phyloP scores from a whole-genome alignment of 2,113 vertebrate species.

The Antennarius striatus region DNA sequence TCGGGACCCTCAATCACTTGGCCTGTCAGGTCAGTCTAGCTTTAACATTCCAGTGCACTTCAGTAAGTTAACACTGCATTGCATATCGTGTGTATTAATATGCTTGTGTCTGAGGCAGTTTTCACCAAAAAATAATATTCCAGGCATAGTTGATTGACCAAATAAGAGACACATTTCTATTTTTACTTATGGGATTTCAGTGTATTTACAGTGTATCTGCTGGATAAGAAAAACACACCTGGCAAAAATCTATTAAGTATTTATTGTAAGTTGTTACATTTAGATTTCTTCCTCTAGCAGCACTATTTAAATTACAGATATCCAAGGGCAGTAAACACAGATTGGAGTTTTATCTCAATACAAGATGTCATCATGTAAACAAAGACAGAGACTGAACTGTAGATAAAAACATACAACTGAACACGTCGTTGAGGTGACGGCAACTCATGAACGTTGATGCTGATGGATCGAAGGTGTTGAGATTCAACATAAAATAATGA shows the following conservation, averaged over 20 bases:
- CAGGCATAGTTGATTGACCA: too few relatives aligned
- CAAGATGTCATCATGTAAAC: slow-evolving; percentile 73
- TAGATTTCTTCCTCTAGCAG: slow-evolving; percentile 79
- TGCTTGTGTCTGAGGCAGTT: too few relatives aligned
- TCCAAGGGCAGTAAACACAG: slow-evolving; percentile 75
- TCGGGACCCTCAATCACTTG: too few relatives aligned
- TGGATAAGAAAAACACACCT: slow-evolving; percentile 55
- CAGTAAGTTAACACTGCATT: too few relatives aligned
- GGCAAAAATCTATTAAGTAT: slow-evolving; percentile 78
- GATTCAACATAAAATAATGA: slow-evolving; percentile 13
- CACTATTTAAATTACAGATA: slow-evolving; percentile 79
- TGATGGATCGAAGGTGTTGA: not conserved
- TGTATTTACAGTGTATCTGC: not conserved
- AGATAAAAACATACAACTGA: slow-evolving; percentile 59
- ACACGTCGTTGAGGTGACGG: slow-evolving; percentile 19
- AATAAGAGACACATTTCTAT: too few relatives aligned
- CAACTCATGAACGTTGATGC: slow-evolving; percentile 10
- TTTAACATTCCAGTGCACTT: too few relatives aligned
- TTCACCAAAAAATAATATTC: too few relatives aligned
- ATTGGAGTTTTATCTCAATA: slow-evolving; percentile 62
- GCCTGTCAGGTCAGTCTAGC: too few relatives aligned
- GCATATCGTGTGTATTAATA: too few relatives aligned
- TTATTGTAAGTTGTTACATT: slow-evolving; percentile 81
- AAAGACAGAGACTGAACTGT: slow-evolving; percentile 65
- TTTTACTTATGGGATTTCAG: too few relatives aligned